These are phyloP conservation scores for Mesocentrotus franciscanus DNA, from an alignment of 53 echinoderm and acorn worm genomes.

Conservation along the genomic window DNA sequence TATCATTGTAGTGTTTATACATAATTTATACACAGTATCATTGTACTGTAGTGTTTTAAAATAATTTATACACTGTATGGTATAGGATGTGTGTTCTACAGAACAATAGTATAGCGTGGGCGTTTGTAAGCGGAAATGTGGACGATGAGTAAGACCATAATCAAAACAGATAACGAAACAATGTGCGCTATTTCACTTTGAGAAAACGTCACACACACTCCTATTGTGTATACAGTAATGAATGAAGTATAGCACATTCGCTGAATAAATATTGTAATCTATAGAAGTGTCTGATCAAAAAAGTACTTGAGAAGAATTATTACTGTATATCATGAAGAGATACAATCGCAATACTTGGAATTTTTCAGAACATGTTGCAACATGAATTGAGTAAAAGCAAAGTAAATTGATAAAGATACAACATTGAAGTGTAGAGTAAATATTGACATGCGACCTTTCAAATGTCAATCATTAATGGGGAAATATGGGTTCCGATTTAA, in stretches of 20 bases:
- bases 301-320: background rate
- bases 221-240: background rate
- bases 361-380: background rate
- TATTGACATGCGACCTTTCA: background rate
- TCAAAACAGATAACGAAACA: slow-evolving; percentile 28
- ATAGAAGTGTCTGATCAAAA: background rate
- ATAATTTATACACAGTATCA: too few relatives aligned
- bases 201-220: background rate
- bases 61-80: background rate
- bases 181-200: background rate
- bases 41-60: too few relatives aligned
- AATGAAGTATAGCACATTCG: background rate
- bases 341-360: background rate
- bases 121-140: slow-evolving; percentile 5
- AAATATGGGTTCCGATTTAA: background rate
- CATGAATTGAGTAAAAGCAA: background rate
- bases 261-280: background rate
- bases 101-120: slow-evolving; percentile 20
- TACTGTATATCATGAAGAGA: background rate
- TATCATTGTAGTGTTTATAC: too few relatives aligned
- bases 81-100: background rate
- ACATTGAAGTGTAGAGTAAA: background rate
- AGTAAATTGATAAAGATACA: background rate
- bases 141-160: background rate
- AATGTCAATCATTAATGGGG: background rate